Conservation (phyloP, 2,888 invertebrate genomes). For the Metopia argyrocephala region DNA sequence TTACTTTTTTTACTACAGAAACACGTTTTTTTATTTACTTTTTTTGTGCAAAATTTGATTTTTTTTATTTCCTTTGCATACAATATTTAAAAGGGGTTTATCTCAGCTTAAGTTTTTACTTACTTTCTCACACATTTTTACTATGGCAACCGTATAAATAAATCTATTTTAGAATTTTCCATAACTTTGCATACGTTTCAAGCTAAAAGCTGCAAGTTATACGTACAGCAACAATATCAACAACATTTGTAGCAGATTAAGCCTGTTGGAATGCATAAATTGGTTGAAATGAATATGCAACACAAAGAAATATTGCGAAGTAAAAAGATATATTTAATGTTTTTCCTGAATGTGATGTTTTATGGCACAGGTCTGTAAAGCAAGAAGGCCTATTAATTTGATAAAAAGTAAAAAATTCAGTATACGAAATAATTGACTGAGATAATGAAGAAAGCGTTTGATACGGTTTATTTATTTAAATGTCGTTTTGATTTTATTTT, state of each 20-base stretch:
- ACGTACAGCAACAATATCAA: constrained; percentile 1
- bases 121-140: background rate
- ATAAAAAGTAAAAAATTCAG: background rate
- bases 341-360: background rate
- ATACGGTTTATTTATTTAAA: background rate
- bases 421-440: background rate
- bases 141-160: constrained; percentile 5
- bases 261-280: constrained; percentile 20
- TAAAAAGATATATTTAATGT: background rate
- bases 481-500: background rate
- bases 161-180: constrained; percentile 1
- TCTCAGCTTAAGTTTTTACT: background rate
- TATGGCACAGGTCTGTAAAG: background rate
- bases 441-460: background rate
- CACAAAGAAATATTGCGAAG: background rate
- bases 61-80: background rate
- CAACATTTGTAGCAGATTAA: constrained; percentile 28
- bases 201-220: constrained; percentile 4
- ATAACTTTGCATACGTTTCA: constrained; percentile 19
- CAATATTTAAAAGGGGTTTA: constrained; percentile 6
- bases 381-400: background rate
- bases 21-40: background rate
- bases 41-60: background rate
- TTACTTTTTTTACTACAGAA: background rate
- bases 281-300: constrained; percentile 2